phyloP scores from a whole-genome alignment of 2,797 vertebrate genomes.

The Margarornis squamiger region DNA sequence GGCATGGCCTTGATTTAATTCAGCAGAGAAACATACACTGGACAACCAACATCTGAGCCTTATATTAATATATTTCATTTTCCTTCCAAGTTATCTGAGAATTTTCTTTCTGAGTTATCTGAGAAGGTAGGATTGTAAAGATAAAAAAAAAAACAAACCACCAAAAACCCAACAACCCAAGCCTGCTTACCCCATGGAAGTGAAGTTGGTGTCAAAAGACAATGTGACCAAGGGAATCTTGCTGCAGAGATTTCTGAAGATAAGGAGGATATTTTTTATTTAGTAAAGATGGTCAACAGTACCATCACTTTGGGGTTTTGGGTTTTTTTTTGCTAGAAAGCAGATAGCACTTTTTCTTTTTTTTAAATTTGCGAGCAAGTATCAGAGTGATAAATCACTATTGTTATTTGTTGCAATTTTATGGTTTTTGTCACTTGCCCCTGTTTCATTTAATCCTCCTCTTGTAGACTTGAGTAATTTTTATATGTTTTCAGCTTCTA shows the following conservation, averaged over 20 bases:
- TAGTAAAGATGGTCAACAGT: not conserved
- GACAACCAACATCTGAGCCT: not conserved
- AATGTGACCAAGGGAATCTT: not conserved
- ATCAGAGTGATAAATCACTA: not conserved
- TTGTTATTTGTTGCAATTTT: not conserved
- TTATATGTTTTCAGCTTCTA: not conserved
- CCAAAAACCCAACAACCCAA: not conserved
- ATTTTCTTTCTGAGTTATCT: not conserved
- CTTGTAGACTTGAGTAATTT: not conserved
- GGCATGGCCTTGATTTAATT: not conserved
- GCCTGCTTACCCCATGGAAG: not conserved
- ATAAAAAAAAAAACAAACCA: not conserved
- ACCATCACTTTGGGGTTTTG: not conserved
- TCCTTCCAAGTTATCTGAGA: not conserved
- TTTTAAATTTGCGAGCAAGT: not conserved
- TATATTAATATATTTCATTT: not conserved
- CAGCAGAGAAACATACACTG: not conserved
- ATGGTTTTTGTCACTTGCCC: not conserved
- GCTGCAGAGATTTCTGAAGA: not conserved
- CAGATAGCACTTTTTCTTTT: not conserved
- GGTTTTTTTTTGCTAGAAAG: not conserved
- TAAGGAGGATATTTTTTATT: not conserved
- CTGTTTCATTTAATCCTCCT: not conserved
- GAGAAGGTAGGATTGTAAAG: not conserved
- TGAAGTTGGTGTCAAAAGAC: not conserved